Conservation (phyloP, 2,888 invertebrate species). For the Gastracanthus pulcherrimus region DNA sequence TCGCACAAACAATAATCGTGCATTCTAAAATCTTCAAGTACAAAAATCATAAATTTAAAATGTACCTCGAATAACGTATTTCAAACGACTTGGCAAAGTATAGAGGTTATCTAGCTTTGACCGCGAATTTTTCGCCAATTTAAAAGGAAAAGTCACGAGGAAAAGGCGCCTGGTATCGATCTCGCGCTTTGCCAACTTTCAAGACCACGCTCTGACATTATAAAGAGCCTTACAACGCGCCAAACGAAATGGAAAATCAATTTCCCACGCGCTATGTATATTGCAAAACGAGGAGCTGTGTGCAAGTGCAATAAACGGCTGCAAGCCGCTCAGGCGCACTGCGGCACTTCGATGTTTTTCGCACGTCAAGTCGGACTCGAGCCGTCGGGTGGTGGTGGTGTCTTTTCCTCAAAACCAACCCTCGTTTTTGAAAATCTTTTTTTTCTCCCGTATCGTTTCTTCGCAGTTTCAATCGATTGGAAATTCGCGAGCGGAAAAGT, state of each 20-base stretch:
- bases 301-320: conserved; percentile 20
- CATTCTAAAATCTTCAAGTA: not conserved
- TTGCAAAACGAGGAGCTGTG: conserved; percentile 4
- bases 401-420: not conserved
- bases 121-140: conserved; percentile 14
- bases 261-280: conserved; percentile 24
- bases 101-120: conserved; percentile 29
- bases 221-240: not conserved
- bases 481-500: not conserved
- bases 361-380: conserved; percentile 4
- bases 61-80: not conserved
- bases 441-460: not conserved
- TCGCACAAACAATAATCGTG: not conserved
- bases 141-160: not conserved
- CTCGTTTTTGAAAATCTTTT: conserved; percentile 6
- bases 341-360: conserved; percentile 10
- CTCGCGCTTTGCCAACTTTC: not conserved
- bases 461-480: not conserved
- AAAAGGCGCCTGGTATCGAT: not conserved
- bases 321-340: conserved; percentile 44
- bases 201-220: not conserved
- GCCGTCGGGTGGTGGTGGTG: too few relatives aligned
- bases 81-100: not conserved
- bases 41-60: not conserved
- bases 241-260: conserved; percentile 40